Base-by-base conservation (phyloP, 2,888 invertebrate species). In the Sphaerophoria rueppellii region DNA sequence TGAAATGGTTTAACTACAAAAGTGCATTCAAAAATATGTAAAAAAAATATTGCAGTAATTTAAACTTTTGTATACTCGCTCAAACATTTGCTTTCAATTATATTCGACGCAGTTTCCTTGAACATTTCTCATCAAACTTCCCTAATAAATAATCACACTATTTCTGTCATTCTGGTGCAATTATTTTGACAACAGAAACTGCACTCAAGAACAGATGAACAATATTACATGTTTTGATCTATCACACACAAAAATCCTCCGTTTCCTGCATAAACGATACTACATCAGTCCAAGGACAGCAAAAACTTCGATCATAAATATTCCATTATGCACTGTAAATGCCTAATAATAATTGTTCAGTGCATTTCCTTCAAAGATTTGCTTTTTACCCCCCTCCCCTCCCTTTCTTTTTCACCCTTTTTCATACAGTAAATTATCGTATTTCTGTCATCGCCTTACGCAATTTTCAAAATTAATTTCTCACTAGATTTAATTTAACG, bases 401-500 rank as follows among this genome's bases (percentile, higher is more conserved):
- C 54, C 11, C 2, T 24, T 46, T 60, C 40, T 43, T 48, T 48
- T 63, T 46, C n/a, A n/a, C n/a, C n/a, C 46, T 32, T 58, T 58
- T 35, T 57, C 48, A 63, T 63, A 37, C 46, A 6, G 58, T 75
- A 67, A 75, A 75, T 75, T 75, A 67, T 73, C 65, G 65, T 75
- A 67, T 75, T 74, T 70, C 79, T 80, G 74, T 74, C 74, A 79
- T 61, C 79, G 55, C 35, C 54, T 78, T 72, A 69, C 65, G 67
- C 65, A 79, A 79, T 67, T 65, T 73, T 58, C 48, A 77, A 79
- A 79, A 67, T 67, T 73, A 67, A 72, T 78, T 78, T 72, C 79
- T 60, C 58, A 73, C 6, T 67, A 70, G 57, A 80, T 71, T 81
- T 72, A 81, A 81, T 81, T 81, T 81, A 76, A 81, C 71, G 81